Conservation (phyloP, 2,113 vertebrate species). For the Aythya baeri region DNA sequence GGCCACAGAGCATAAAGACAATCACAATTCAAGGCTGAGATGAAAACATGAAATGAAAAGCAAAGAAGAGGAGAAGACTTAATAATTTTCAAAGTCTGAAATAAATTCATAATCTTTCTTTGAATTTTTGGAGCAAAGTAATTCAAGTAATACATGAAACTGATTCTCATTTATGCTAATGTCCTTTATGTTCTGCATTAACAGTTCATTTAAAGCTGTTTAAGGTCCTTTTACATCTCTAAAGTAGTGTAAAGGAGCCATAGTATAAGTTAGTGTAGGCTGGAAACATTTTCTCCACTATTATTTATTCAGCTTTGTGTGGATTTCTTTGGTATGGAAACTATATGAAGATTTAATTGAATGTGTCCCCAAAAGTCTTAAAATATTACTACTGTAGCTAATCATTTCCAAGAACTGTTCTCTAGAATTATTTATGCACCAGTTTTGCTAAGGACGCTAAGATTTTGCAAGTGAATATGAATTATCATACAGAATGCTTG, state of each 20-base stretch:
- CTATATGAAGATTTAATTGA: conserved; percentile 29
- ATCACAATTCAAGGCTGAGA: neutral
- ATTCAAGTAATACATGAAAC: neutral
- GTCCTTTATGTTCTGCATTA: conserved; percentile 3
- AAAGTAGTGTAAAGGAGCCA: neutral
- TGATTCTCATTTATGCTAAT: neutral
- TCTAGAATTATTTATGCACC: neutral
- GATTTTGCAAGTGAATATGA: conserved; percentile 12
- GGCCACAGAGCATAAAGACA: neutral
- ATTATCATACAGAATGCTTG: neutral
- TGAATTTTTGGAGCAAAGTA: neutral
- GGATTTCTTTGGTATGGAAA: conserved; percentile 9
- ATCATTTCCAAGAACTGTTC: neutral
- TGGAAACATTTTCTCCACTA: neutral
- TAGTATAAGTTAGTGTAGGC: neutral
- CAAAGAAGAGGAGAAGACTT: neutral
- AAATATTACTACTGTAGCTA: neutral
- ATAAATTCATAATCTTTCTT: neutral
- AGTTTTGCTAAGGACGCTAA: neutral
- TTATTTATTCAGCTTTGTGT: conserved; percentile 27
- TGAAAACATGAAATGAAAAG: neutral
- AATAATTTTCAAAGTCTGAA: neutral
- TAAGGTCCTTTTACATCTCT: conserved; percentile 15
- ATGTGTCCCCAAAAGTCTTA: conserved; percentile 27
- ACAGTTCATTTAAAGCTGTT: neutral